Evolutionary conservation across 2,797 vertebrate species (phyloP).

Genomic region (Loris lydekkerianus): DNA sequence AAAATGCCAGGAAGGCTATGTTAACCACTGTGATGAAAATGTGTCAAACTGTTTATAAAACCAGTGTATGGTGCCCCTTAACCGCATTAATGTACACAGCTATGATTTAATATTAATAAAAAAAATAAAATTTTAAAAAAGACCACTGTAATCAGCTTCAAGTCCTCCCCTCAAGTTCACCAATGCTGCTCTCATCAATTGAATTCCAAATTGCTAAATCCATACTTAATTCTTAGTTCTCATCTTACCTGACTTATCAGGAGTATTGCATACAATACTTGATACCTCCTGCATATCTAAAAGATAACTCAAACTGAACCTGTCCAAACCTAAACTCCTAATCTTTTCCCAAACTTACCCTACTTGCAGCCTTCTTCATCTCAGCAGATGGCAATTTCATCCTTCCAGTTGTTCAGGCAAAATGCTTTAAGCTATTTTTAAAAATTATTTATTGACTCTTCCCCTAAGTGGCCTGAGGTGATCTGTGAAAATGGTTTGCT

Average conservation of each 20-base stretch:
- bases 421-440: neutral
- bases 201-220: neutral
- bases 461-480: too few species aligned
- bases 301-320: neutral
- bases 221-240: neutral
- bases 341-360: neutral
- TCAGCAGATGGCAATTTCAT: neutral
- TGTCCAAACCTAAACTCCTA: neutral
- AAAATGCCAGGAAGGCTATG: too few species aligned
- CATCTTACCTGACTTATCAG: neutral
- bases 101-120: too few species aligned
- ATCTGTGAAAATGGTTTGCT: too few species aligned
- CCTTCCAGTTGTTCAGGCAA: neutral
- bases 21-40: too few species aligned
- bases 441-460: neutral
- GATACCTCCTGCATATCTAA: neutral
- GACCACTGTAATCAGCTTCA: neutral
- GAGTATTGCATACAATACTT: neutral
- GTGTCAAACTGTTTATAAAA: too few species aligned
- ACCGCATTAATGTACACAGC: too few species aligned
- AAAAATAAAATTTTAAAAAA: neutral
- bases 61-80: too few species aligned
- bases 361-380: neutral
- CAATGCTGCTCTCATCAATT: neutral
- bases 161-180: neutral